A percentile compares a stretch with the other conserved stretches of the same genome.
Conservation (phyloP, 2,113 vertebrate species). For the Thinocorus orbignyianus region DNA sequence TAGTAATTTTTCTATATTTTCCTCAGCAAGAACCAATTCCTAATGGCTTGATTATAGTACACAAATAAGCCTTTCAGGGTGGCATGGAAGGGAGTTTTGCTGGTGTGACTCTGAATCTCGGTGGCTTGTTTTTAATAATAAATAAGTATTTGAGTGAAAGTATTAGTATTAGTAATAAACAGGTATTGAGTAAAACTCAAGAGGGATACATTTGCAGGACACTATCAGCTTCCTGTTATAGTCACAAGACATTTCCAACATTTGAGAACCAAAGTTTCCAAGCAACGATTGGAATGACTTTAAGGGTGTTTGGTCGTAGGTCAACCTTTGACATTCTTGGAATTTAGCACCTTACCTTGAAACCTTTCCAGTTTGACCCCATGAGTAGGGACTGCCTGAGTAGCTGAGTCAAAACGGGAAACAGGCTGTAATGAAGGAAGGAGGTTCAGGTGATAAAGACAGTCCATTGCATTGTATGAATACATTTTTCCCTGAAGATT, state of each 20-base stretch:
- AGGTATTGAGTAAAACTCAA: not conserved
- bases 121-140: not conserved
- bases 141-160: too few relatives aligned
- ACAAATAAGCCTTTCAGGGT: not conserved
- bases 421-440: not conserved
- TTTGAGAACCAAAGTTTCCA: not conserved
- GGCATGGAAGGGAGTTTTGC: not conserved
- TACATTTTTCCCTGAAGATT: not conserved
- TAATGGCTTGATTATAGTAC: not conserved
- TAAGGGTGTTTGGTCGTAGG: not conserved
- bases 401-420: not conserved
- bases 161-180: too few relatives aligned
- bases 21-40: not conserved
- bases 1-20: not conserved
- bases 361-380: not conserved
- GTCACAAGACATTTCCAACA: not conserved
- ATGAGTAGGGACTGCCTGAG: not conserved
- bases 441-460: not conserved
- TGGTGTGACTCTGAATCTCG: not conserved
- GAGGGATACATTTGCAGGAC: not conserved
- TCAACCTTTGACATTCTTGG: not conserved
- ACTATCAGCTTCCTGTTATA: not conserved
- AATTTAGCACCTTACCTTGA: not conserved
- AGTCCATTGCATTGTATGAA: not conserved
- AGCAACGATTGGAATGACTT: not conserved